phyloP scores from a whole-genome alignment of 2,113 vertebrate species.

The Cyprinus carpio region DNA sequence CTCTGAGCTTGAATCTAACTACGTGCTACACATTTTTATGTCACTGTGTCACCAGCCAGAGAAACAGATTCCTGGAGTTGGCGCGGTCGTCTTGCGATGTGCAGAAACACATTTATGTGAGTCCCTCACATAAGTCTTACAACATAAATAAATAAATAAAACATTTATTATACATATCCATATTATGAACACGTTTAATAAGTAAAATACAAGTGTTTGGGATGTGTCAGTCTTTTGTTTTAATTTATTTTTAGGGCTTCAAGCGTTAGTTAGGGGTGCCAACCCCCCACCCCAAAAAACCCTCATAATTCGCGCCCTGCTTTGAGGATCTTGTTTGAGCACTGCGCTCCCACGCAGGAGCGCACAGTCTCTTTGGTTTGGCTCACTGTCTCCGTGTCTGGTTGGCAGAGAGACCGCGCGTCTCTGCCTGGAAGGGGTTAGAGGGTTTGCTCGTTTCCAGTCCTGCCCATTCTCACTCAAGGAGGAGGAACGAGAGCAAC shows the following conservation, averaged over 20 bases:
- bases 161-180: background rate
- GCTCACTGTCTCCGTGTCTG: constrained; percentile 29
- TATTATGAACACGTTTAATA: background rate
- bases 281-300: background rate
- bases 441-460: constrained; percentile 40
- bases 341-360: constrained; percentile 21
- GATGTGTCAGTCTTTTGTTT: background rate
- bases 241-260: background rate
- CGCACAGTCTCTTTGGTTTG: constrained; percentile 31
- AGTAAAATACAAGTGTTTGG: background rate
- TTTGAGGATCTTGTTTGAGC: background rate
- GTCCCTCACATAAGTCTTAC: background rate
- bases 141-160: too few species aligned
- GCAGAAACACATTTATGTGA: constrained; percentile 7
- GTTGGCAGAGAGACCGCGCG: constrained; percentile 26
- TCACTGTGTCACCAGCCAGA: constrained; percentile 40
- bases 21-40: constrained; percentile 44
- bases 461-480: constrained; percentile 23
- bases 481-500: constrained; percentile 24
- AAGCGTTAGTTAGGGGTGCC: background rate
- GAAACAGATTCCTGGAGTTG: constrained; percentile 30
- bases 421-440: constrained; percentile 38
- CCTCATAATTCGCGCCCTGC: constrained; percentile 4
- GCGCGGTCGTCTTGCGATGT: background rate
- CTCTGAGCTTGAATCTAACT: constrained; percentile 27